Percentiles rank a stretch among this genome's conserved stretches.
phyloP scores from a whole-genome alignment of 1,140 invertebrate species.

The Potamilus streckersoni region DNA sequence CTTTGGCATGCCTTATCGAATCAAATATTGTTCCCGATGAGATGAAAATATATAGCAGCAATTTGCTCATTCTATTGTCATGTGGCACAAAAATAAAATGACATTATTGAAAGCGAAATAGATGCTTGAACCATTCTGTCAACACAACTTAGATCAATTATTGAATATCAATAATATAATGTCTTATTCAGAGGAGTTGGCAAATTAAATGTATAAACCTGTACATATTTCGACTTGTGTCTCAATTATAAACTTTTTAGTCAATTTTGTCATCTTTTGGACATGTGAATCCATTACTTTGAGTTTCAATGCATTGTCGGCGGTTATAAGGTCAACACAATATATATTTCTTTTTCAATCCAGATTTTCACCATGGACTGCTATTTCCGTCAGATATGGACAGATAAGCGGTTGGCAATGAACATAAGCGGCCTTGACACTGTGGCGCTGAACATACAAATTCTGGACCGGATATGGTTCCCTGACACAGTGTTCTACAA shows the following conservation, averaged over 20 bases:
- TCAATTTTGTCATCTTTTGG: neutral
- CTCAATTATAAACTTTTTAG: neutral
- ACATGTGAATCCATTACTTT: neutral
- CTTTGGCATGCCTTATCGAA: no score
- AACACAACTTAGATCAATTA: no score
- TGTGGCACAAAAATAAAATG: no score
- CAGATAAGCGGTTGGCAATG: constrained; percentile 69
- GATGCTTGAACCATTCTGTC: no score
- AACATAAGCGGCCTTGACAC: constrained; percentile 34
- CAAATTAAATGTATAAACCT: neutral
- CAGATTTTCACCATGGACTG: constrained; percentile 97
- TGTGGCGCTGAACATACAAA: constrained; percentile 39
- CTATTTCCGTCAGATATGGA: constrained; percentile 84
- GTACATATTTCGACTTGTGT: neutral
- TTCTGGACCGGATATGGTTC: constrained; percentile 58
- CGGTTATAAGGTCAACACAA: neutral
- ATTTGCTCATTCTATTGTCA: no score
- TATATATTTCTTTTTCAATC: constrained; percentile 25
- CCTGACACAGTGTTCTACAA: constrained; percentile 68
- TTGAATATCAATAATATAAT: neutral
- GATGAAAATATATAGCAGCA: no score
- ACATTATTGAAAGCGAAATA: no score
- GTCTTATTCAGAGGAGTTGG: neutral
- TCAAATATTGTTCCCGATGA: no score
- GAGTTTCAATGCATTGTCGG: constrained; percentile 1